Percentiles rank a stretch among this genome's conserved stretches.
Evolutionary conservation across 64 coral and sea anemone species (phyloP).

Genomic region (Porites australiensis): DNA sequence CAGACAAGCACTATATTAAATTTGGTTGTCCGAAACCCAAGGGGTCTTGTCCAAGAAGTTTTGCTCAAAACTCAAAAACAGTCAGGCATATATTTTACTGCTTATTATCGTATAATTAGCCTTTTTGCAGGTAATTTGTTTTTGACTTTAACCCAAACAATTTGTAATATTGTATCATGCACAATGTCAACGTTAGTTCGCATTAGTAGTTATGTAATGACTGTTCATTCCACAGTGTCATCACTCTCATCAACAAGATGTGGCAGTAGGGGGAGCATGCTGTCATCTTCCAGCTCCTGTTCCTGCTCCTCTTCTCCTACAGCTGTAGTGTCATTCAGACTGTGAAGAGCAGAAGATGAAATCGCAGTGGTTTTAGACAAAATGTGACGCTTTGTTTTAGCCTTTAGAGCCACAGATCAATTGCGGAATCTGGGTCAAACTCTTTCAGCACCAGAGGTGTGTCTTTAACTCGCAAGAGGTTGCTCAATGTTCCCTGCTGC

Average conservation of each 20-base stretch:
- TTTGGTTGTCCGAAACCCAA: too few species aligned
- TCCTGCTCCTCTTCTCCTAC: conserved; percentile 28
- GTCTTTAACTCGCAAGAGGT: conserved; percentile 36
- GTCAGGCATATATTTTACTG: too few species aligned
- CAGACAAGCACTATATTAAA: too few species aligned
- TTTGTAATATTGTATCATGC: too few species aligned
- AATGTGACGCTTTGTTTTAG: conserved; percentile 66
- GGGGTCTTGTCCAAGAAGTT: too few species aligned
- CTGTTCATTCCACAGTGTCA: conserved; percentile 22
- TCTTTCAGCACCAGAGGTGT: background rate
- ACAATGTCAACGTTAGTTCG: too few species aligned
- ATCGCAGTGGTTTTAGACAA: conserved; percentile 4
- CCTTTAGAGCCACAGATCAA: conserved; percentile 41
- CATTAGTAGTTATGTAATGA: too few species aligned
- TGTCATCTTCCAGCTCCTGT: background rate
- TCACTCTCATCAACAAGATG: conserved; percentile 18
- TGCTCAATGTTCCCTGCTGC: conserved; percentile 28
- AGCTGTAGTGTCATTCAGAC: conserved; percentile 15
- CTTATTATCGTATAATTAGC: too few species aligned
- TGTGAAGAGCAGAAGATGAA: conserved; percentile 19
- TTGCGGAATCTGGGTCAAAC: conserved; percentile 50
- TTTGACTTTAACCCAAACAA: too few species aligned
- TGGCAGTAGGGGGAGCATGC: conserved; percentile 4
- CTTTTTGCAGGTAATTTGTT: too few species aligned
- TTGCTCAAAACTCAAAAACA: too few species aligned